Percentiles rank a stretch among this genome's conserved stretches.
These are phyloP conservation scores for Hyla sarda DNA, from an alignment of 2,113 vertebrate genomes.

Conservation along the genomic window DNA sequence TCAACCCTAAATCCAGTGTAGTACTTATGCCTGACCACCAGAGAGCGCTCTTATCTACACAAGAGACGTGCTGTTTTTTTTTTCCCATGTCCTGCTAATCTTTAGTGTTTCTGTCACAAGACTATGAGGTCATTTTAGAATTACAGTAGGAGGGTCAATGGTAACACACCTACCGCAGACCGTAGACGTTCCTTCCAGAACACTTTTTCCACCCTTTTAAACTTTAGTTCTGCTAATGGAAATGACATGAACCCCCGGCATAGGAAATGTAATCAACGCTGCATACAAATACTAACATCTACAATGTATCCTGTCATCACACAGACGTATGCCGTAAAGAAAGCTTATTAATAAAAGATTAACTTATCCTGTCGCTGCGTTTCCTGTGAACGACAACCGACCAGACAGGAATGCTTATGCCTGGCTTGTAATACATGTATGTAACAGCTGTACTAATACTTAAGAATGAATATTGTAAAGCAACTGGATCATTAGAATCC, in stretches of 20 bases:
- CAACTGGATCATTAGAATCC: not conserved
- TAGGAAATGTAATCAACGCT: not conserved
- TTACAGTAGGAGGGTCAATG: not conserved
- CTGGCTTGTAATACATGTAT: not conserved
- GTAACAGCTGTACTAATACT: not conserved
- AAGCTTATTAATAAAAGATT: not conserved
- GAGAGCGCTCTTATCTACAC: not conserved
- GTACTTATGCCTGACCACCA: not conserved
- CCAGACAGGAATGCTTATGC: not conserved
- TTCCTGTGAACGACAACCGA: not conserved
- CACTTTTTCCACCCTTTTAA: constrained; percentile 6
- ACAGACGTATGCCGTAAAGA: not conserved
- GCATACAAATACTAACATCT: not conserved
- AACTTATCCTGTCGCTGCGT: not conserved
- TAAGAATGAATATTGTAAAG: not conserved
- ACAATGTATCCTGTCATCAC: not conserved
- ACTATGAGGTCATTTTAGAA: constrained; percentile 52
- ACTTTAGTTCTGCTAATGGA: not conserved
- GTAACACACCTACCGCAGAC: constrained; percentile 13
- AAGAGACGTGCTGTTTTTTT: not conserved
- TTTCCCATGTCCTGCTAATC: constrained; percentile 9
- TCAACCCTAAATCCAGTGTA: not conserved
- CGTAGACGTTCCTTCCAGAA: constrained; percentile 3
- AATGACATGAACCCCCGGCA: not conserved
- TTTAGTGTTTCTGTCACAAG: constrained; percentile 47